Percentiles rank a stretch among this genome's conserved stretches.
These are phyloP conservation scores for Ascaphus truei DNA, from an alignment of 2,113 vertebrate genomes.

Conservation along the genomic window DNA sequence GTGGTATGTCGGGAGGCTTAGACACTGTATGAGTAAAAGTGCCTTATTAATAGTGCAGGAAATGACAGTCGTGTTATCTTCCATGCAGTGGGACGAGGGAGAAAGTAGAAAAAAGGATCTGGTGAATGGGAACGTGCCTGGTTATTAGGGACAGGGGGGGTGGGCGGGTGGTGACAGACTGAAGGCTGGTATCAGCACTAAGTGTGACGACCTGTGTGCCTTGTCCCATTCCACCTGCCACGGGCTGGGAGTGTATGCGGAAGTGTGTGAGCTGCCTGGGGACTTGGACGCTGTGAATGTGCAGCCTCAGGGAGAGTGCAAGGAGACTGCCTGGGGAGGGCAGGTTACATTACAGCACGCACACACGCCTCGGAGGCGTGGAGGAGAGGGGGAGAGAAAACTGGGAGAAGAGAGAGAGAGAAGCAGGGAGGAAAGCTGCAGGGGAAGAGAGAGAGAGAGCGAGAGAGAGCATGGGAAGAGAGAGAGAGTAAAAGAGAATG, in stretches of 20 bases:
- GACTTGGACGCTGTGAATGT: neutral
- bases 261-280: neutral
- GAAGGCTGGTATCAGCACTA: neutral
- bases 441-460: too few species aligned
- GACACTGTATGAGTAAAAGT: too few species aligned
- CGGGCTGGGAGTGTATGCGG: neutral
- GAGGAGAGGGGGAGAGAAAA: too few species aligned
- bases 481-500: neutral
- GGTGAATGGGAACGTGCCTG: too few species aligned
- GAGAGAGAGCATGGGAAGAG: neutral
- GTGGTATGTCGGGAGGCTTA: too few species aligned
- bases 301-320: constrained; percentile 6
- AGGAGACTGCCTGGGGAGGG: neutral
- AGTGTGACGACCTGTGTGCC: neutral
- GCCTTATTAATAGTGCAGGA: too few species aligned
- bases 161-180: neutral
- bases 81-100: too few species aligned
- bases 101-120: too few species aligned
- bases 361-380: constrained; percentile 4
- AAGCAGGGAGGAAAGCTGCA: too few species aligned
- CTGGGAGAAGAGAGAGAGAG: too few species aligned
- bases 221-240: neutral
- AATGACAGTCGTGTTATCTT: too few species aligned
- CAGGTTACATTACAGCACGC: constrained; percentile 17
- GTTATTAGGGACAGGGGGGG: neutral